Conservation (phyloP, 2,797 vertebrate species). For the Rhinatrema bivittatum region DNA sequence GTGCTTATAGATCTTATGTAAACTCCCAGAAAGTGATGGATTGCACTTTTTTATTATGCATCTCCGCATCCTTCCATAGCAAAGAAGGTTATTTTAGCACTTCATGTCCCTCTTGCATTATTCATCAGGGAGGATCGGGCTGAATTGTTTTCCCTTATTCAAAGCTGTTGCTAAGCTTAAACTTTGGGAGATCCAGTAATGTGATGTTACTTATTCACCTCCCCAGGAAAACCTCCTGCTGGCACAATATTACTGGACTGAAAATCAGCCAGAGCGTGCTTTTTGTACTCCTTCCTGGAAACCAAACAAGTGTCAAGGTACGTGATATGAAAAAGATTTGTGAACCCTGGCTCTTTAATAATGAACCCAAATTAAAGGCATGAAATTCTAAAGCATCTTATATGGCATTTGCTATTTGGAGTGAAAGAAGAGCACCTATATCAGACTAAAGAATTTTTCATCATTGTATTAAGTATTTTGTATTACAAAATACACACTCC, state of each 20-base stretch:
- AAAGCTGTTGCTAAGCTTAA: conserved; percentile 96
- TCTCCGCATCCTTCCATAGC: conserved; percentile 57
- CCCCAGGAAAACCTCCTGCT: conserved; percentile 59
- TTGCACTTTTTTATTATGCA: conserved; percentile 56
- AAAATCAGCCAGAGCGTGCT: conserved; percentile 38
- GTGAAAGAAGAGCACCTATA: too few relatives aligned
- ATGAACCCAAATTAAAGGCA: conserved; percentile 22
- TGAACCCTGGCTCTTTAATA: conserved; percentile 22
- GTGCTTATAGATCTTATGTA: too few relatives aligned
- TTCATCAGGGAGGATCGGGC: conserved; percentile 62
- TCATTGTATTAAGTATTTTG: too few relatives aligned
- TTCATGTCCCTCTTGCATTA: conserved; percentile 57
- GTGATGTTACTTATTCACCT: conserved; percentile 63
- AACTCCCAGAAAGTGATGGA: conserved; percentile 60
- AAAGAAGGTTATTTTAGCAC: conserved; percentile 54
- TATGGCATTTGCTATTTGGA: neutral
- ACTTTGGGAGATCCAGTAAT: conserved; percentile 69
- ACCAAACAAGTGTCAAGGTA: conserved; percentile 32
- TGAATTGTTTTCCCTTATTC: conserved; percentile 65
- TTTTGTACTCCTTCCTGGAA: conserved; percentile 39
- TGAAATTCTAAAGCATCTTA: neutral
- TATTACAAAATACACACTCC: too few relatives aligned
- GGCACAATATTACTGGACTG: conserved; percentile 41
- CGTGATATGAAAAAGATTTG: conserved; percentile 31
- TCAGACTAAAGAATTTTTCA: too few relatives aligned